Percentiles rank a stretch among this genome's conserved stretches.
Conservation (phyloP, 2,797 vertebrate genomes). For the Pseudocheirus occidentalis region DNA sequence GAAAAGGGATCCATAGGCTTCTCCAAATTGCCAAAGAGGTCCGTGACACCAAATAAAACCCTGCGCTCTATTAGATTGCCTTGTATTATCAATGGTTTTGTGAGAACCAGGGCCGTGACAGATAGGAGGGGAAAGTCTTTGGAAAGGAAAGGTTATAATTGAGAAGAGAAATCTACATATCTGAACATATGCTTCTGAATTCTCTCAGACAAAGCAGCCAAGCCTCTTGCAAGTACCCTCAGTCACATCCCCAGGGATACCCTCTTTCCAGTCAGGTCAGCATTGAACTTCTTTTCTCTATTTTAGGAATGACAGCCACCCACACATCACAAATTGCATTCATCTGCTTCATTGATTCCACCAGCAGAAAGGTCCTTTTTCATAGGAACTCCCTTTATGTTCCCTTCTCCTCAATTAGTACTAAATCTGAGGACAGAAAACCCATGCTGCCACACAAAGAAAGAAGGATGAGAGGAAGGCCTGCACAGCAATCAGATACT, state of each 20-base stretch:
- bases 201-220: background rate
- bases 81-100: background rate
- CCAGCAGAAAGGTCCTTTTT: background rate
- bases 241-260: conserved; percentile 8
- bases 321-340: background rate
- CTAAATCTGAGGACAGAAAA: background rate
- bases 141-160: background rate
- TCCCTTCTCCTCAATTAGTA: conserved; percentile 23
- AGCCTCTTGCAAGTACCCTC: background rate
- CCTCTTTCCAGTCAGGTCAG: conserved; percentile 31
- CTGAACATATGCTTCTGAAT: background rate
- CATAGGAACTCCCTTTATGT: conserved; percentile 7
- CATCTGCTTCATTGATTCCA: conserved; percentile 5
- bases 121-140: background rate
- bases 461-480: background rate
- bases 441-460: background rate
- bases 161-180: background rate
- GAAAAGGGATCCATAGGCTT: background rate
- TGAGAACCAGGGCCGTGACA: background rate
- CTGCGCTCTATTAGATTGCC: background rate
- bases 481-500: background rate
- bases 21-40: background rate
- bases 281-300: conserved; percentile 1
- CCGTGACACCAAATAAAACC: background rate
- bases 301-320: background rate